Conservation (phyloP, 1,140 invertebrate species). For the Drosophila serrata region DNA sequence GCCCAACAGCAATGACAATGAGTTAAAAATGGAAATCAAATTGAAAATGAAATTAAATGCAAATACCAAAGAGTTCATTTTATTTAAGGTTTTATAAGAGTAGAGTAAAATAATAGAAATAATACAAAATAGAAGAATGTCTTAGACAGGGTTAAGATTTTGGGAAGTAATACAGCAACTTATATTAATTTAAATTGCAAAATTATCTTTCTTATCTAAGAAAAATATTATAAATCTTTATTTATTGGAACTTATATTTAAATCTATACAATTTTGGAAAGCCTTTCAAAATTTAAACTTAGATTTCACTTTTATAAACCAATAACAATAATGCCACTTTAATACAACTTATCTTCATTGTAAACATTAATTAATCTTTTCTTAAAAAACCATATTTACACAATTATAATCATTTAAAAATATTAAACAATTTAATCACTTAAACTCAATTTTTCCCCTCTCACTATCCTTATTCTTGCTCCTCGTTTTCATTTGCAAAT, state of each 20-base stretch:
- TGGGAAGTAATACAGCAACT: too few relatives aligned
- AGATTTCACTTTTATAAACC: too few relatives aligned
- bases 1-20: conserved; percentile 45
- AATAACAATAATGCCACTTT: background rate
- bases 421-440: background rate
- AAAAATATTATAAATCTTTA: too few relatives aligned
- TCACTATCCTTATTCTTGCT: background rate
- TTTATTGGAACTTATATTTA: too few relatives aligned
- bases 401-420: background rate
- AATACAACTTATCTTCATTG: background rate
- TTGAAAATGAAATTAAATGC: conserved; percentile 40
- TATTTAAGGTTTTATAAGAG: background rate
- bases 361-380: too few relatives aligned
- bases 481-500: background rate
- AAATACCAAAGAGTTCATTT: conserved; percentile 35
- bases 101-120: background rate
- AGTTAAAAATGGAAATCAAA: conserved; percentile 50
- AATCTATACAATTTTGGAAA: too few relatives aligned
- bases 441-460: background rate
- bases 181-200: too few relatives aligned
- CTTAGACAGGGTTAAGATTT: too few relatives aligned
- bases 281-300: too few relatives aligned
- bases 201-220: too few relatives aligned
- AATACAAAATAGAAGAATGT: too few relatives aligned
- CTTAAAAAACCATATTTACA: background rate